Evolutionary conservation across 2,797 vertebrate genomes (phyloP).

Genomic region (Hipposideros larvatus): DNA sequence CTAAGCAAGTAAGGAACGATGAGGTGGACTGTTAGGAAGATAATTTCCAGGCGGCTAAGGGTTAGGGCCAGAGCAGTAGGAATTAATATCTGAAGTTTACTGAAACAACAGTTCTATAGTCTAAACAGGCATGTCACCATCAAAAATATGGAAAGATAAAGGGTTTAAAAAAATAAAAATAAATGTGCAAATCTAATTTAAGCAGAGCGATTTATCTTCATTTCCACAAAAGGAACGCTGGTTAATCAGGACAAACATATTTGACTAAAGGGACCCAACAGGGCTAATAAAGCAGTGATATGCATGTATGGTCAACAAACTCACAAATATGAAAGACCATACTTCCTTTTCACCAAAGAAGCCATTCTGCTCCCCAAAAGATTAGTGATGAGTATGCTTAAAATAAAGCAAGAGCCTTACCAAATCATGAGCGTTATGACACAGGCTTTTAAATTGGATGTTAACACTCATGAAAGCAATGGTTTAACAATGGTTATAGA

Average conservation of each 20-base stretch:
- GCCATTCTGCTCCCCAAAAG: constrained; percentile 66
- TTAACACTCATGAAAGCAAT: constrained; percentile 42
- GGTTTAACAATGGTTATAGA: constrained; percentile 10
- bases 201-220: neutral
- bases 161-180: neutral
- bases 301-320: neutral
- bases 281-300: neutral
- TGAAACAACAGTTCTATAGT: constrained; percentile 50
- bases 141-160: neutral
- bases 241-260: constrained; percentile 19
- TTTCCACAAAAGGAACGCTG: constrained; percentile 36
- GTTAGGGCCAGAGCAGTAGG: neutral
- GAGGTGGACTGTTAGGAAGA: neutral
- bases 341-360: constrained; percentile 57
- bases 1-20: neutral
- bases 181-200: constrained; percentile 35
- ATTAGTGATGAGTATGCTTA: constrained; percentile 57
- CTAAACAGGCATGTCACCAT: neutral
- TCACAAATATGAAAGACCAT: constrained; percentile 41
- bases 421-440: constrained; percentile 20
- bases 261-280: neutral
- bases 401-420: constrained; percentile 56
- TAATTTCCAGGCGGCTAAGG: neutral
- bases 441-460: constrained; percentile 28
- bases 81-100: constrained; percentile 47